These are phyloP conservation scores for Limnephilus lunatus DNA, from an alignment of 2,888 invertebrate species.

Conservation along the genomic window DNA sequence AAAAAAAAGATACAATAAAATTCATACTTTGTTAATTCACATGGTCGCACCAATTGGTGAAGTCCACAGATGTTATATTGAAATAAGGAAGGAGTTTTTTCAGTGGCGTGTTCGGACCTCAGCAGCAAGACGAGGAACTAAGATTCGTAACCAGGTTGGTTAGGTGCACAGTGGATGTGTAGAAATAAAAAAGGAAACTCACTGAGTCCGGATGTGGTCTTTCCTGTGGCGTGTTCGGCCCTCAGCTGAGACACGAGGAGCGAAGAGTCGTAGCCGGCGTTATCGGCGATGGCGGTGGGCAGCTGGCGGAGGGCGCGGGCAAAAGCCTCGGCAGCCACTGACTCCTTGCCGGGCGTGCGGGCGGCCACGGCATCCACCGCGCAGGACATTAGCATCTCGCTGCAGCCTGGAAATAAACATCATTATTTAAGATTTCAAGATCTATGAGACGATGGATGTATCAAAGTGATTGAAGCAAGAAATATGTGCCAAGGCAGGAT, in stretches of 20 bases:
- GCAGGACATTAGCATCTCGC: conserved; percentile 98
- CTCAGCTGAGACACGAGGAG: conserved; percentile 94
- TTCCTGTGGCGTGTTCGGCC: conserved; percentile 92
- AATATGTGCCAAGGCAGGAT: too few species aligned
- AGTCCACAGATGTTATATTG: too few species aligned
- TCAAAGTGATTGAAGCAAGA: too few species aligned
- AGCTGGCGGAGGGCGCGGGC: conserved; percentile 91
- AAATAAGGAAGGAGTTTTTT: too few species aligned
- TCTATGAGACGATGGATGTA: too few species aligned
- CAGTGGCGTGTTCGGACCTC: too few species aligned
- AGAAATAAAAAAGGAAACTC: conserved; percentile 68
- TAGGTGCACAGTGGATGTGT: background rate
- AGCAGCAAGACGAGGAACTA: too few species aligned
- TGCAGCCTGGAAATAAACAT: conserved; percentile 77
- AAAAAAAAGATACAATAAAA: too few species aligned
- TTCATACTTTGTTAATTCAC: too few species aligned
- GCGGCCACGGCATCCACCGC: conserved; percentile 91
- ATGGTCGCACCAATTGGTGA: too few species aligned
- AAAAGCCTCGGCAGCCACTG: conserved; percentile 97
- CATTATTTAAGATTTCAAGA: background rate
- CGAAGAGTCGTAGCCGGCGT: conserved; percentile 98
- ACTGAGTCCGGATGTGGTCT: conserved; percentile 87
- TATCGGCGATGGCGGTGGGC: conserved; percentile 98
- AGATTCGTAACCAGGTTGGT: background rate
- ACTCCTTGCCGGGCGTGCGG: conserved; percentile 96